phyloP scores from a whole-genome alignment of 92 coral and sea anemone species.

The Paramuricea clavata region DNA sequence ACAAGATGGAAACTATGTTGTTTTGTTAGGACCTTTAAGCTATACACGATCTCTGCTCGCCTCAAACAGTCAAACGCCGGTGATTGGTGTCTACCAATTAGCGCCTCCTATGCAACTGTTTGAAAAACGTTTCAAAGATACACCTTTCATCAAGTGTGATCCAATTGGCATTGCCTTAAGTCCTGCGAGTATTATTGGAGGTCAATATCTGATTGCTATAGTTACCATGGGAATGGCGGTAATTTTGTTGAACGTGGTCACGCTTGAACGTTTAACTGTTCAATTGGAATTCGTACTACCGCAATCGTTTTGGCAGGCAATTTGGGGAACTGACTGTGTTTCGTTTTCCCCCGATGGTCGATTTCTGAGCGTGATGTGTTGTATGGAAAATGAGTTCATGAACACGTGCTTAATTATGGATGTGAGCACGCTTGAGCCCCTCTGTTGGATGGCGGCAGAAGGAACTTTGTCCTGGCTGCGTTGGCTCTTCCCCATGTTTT shows the following conservation, averaged over 20 bases:
- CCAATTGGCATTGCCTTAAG: neutral
- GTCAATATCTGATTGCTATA: neutral
- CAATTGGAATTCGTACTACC: conserved; percentile 5
- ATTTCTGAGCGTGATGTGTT: neutral
- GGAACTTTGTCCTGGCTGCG: neutral
- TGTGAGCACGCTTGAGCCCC: neutral
- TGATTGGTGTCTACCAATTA: neutral
- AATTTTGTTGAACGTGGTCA: neutral
- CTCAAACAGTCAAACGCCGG: neutral
- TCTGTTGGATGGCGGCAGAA: neutral
- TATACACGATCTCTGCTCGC: neutral
- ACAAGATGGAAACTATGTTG: conserved; percentile 1
- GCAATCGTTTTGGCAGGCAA: neutral
- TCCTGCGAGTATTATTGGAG: neutral
- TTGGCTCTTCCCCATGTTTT: conserved; percentile 6
- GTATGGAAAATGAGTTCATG: neutral
- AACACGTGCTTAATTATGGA: neutral
- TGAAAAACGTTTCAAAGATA: neutral
- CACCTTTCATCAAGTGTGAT: conserved; percentile 8
- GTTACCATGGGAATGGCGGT: neutral
- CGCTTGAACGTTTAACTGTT: neutral
- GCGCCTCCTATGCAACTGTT: neutral
- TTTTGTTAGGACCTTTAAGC: neutral
- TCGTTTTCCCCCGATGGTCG: conserved; percentile 17
- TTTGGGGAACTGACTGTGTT: neutral